phyloP scores from a whole-genome alignment of 2,797 vertebrate species.

The Sebastiscus albofasciatus region DNA sequence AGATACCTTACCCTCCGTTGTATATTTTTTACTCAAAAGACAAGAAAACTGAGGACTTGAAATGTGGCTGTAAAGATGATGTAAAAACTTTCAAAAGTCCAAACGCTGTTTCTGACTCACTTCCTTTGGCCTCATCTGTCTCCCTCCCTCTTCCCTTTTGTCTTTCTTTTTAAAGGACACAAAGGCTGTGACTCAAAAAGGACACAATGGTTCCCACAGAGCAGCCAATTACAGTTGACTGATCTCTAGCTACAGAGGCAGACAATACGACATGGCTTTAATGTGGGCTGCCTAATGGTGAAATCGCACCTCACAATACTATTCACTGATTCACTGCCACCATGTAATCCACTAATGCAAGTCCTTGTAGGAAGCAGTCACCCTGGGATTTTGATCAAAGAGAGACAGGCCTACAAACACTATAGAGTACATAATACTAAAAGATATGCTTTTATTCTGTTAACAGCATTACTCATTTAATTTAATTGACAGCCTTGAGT shows the following conservation, averaged over 20 bases:
- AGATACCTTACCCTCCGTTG: background rate
- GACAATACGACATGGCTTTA: constrained; percentile 18
- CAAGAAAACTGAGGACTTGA: background rate
- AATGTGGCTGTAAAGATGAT: background rate
- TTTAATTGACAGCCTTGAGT: background rate
- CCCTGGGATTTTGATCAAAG: background rate
- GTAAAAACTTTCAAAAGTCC: background rate
- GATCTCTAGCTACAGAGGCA: constrained; percentile 15
- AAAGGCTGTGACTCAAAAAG: constrained; percentile 17
- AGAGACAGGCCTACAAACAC: background rate
- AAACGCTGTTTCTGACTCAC: background rate
- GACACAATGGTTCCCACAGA: constrained; percentile 29
- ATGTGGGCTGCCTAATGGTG: constrained; percentile 15
- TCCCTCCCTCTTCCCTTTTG: background rate
- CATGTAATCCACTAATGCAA: background rate
- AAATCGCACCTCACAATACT: constrained; percentile 5
- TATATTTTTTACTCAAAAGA: background rate
- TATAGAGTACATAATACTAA: background rate
- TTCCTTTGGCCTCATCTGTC: background rate
- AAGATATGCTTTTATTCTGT: background rate
- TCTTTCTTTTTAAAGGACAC: constrained; percentile 1
- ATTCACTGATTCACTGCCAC: constrained; percentile 2
- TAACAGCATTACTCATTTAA: background rate
- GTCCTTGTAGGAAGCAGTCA: background rate
- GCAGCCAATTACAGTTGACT: constrained; percentile 33